Base-by-base conservation (phyloP, 2,888 invertebrate genomes). In the Endotricha flammealis region DNA sequence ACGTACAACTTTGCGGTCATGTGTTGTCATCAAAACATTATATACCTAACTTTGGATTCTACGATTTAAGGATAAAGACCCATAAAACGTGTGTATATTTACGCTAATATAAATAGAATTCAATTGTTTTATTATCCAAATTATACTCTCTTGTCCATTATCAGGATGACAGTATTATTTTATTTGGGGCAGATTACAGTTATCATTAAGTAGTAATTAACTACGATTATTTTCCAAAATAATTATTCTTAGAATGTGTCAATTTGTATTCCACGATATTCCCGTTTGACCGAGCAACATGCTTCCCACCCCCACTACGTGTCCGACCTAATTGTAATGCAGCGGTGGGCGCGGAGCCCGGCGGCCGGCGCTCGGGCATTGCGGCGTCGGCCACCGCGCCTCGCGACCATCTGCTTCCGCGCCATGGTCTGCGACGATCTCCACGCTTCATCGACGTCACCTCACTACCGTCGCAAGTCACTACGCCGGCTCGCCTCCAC, bases 281-380 rank as follows among this genome's bases (percentile, higher is more conserved):
- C 85, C 85, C 78, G 79, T 72, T 55, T 75, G 73, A 74, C 71
- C 76, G 74, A 75, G 61, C 75, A 69, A 70, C 76, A 76, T 78
- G 78, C 77, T 82, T 86, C 85, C 83, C 85, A 85, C 85, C 86
- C 85, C 85, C 85, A 77, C 85, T 64, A 73, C 57, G 46, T 57
- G 56, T 63, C 73, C 81, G 77, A 81, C 81, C 83, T 70, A 83
- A 71, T 85, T 85, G 82, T 79, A 71, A 79, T 80, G 75, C 82
- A 71, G 63, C 63, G 69, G 60, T 73, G 62, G 72, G 65, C 57
- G 55, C 61, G 57, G 60, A 47, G 6, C 8, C 8, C 20, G 20
- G 20, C 20, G 20, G 72, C 65, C 65, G 70, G 62, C 58, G 65
- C 59, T 60, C 73, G 69, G 67, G 69, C 77, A 75, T 70, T 73